phyloP scores from a whole-genome alignment of 64 coral and sea anemone species.

The Astreopora myriophthalma region DNA sequence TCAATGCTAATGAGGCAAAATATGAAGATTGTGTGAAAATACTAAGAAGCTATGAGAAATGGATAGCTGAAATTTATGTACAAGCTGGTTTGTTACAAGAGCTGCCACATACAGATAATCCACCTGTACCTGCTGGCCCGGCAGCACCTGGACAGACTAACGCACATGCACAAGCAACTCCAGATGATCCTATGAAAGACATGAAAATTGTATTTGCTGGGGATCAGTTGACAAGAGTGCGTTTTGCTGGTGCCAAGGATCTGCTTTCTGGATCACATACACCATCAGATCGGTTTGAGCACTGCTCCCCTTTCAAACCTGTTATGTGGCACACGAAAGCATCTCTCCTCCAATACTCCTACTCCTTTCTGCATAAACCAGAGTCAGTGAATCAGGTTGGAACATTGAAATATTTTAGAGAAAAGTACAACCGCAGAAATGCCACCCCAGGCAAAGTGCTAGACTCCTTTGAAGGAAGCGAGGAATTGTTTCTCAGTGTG shows the following conservation, averaged over 20 bases:
- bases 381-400: slow-evolving; percentile 74
- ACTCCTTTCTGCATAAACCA: slow-evolving; percentile 70
- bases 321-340: slow-evolving; percentile 86
- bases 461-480: slow-evolving; percentile 62
- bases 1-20: slow-evolving; percentile 78
- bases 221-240: slow-evolving; percentile 64
- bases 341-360: slow-evolving; percentile 65
- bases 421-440: slow-evolving; percentile 65
- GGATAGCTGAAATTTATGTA: slow-evolving; percentile 74
- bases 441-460: slow-evolving; percentile 65
- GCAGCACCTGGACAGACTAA: slow-evolving; percentile 54
- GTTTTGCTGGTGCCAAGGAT: slow-evolving; percentile 81
- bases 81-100: slow-evolving; percentile 61
- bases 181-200: slow-evolving; percentile 45
- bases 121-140: slow-evolving; percentile 40
- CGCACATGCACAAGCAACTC: slow-evolving; percentile 26
- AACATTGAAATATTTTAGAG: slow-evolving; percentile 74
- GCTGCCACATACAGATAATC: slow-evolving; percentile 52
- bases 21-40: slow-evolving; percentile 78
- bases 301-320: slow-evolving; percentile 81
- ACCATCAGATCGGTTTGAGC: slow-evolving; percentile 79
- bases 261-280: slow-evolving; percentile 72
- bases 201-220: slow-evolving; percentile 42
- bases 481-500: slow-evolving; percentile 71
- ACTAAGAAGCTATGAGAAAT: slow-evolving; percentile 71